These are phyloP conservation scores for Serrognathus titanus DNA, from an alignment of 2,888 invertebrate species.

Conservation along the genomic window DNA sequence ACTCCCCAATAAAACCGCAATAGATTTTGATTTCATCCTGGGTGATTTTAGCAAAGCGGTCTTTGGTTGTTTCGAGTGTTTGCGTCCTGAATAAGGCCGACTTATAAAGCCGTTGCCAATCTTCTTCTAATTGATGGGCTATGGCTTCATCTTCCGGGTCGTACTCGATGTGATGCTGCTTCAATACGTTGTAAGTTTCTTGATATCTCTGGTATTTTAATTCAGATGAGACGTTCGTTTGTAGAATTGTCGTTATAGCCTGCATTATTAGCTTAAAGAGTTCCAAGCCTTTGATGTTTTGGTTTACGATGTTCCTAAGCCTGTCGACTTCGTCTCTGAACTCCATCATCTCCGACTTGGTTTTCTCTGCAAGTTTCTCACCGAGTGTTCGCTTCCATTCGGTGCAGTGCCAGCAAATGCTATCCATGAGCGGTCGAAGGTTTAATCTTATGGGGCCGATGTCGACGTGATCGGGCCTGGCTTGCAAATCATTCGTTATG, in stretches of 20 bases:
- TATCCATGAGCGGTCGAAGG: constrained; percentile 65
- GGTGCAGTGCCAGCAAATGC: constrained; percentile 68
- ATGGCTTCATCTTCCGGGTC: constrained; percentile 55
- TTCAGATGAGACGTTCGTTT: constrained; percentile 74
- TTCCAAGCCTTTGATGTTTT: constrained; percentile 73
- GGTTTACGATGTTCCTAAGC: constrained; percentile 62
- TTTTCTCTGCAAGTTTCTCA: constrained; percentile 62
- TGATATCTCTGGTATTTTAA: constrained; percentile 70
- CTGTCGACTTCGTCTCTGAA: constrained; percentile 66
- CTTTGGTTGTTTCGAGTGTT: constrained; percentile 76
- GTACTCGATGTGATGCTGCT: constrained; percentile 63
- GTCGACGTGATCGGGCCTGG: constrained; percentile 59
- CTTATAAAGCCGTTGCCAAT: constrained; percentile 68
- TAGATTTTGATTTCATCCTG: constrained; percentile 71
- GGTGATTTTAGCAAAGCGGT: constrained; percentile 80
- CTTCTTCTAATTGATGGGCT: constrained; percentile 59
- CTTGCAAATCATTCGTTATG: constrained; percentile 55
- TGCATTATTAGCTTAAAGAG: constrained; percentile 83
- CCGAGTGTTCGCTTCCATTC: constrained; percentile 80
- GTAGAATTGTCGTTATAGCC: constrained; percentile 72
- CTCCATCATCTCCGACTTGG: constrained; percentile 64
- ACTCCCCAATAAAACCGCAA: constrained; percentile 58
- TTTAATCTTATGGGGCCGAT: constrained; percentile 72
- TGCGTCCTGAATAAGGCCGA: constrained; percentile 66
- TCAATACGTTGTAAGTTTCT: constrained; percentile 73